These are phyloP conservation scores for Argyresthia goedartella DNA, from an alignment of 2,888 invertebrate species.

Conservation along the genomic window DNA sequence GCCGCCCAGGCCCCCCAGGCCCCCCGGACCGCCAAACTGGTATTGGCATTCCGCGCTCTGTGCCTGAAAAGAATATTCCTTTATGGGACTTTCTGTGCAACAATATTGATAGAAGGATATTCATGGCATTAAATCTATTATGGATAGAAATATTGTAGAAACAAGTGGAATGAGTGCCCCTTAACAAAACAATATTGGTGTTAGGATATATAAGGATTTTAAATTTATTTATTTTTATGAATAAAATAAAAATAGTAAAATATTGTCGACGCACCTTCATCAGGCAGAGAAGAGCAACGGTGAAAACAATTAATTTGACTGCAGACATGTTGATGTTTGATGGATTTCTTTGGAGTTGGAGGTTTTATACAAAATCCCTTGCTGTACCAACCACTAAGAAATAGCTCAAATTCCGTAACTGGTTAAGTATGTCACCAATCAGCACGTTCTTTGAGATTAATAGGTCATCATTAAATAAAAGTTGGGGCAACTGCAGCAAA, in stretches of 20 bases:
- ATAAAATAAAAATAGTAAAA: too few species aligned
- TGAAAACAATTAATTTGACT: neutral
- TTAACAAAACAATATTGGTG: too few species aligned
- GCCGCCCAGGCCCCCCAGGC: neutral
- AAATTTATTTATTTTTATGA: too few species aligned
- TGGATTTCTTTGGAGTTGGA: neutral
- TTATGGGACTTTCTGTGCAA: too few species aligned
- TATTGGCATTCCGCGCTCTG: too few species aligned
- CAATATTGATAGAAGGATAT: too few species aligned
- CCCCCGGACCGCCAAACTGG: too few species aligned
- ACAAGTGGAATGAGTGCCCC: too few species aligned
- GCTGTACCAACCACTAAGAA: neutral
- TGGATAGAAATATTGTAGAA: too few species aligned
- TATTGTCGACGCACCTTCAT: neutral
- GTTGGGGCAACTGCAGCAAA: neutral
- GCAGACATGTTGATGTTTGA: conserved; percentile 3
- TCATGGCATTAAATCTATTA: too few species aligned
- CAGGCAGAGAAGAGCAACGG: neutral
- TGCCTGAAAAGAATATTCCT: too few species aligned
- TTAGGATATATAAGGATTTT: too few species aligned
- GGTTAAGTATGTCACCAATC: neutral
- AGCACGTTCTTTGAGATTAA: neutral
- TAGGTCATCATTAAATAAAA: neutral
- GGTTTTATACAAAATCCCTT: neutral
- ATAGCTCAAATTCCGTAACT: neutral